phyloP scores from a whole-genome alignment of 2,113 vertebrate species.

The Caretta caretta region DNA sequence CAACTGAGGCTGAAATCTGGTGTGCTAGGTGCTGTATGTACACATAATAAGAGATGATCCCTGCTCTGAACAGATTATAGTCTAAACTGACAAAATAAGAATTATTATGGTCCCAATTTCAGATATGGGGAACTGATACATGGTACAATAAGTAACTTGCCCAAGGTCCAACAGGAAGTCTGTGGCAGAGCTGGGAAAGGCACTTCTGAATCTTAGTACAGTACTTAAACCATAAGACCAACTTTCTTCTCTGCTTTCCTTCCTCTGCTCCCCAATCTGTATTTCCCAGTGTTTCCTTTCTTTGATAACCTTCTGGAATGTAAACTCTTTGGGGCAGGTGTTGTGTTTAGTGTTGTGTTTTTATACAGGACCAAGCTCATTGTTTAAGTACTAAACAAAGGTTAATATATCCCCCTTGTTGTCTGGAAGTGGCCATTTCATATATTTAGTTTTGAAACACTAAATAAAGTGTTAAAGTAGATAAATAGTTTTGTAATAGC shows the following conservation, averaged over 20 bases:
- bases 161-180: neutral
- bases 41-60: neutral
- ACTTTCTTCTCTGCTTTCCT: neutral
- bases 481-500: neutral
- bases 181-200: neutral
- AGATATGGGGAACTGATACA: neutral
- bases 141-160: neutral
- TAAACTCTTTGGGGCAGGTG: neutral
- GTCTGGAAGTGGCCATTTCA: neutral
- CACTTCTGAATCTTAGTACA: rapidly evolving
- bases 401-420: neutral
- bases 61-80: neutral
- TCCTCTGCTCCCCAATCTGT: neutral
- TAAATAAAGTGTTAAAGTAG: neutral
- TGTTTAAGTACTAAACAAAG: neutral
- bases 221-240: neutral
- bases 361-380: neutral
- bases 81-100: neutral
- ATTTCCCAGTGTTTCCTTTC: neutral
- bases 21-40: neutral
- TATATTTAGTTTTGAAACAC: neutral
- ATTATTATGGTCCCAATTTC: neutral
- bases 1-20: neutral
- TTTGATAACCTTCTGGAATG: neutral
- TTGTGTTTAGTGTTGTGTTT: neutral